Conservation (phyloP, 2,888 invertebrate species). For the Silvanus unidentatus region DNA sequence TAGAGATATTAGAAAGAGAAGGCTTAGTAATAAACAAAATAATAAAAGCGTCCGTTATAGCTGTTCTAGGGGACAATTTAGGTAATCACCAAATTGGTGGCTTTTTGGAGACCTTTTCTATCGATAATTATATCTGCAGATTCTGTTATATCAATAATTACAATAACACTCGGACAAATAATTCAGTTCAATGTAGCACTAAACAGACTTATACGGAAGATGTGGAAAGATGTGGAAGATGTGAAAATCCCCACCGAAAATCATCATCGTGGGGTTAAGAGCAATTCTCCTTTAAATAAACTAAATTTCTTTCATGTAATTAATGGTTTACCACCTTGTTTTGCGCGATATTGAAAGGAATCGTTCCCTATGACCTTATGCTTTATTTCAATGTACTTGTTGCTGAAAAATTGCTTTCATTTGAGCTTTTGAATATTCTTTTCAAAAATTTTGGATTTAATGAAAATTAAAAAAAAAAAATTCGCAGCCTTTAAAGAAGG, state of each 20-base stretch:
- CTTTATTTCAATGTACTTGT: constrained; percentile 16
- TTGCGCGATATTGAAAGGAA: constrained; percentile 16
- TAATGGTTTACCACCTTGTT: constrained; percentile 16
- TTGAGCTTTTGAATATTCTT: background rate
- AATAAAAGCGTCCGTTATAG: constrained; percentile 21
- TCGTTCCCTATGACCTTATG: too few relatives aligned
- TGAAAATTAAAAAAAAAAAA: background rate
- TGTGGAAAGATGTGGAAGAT: background rate
- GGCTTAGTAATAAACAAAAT: constrained; percentile 18
- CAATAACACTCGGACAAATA: background rate
- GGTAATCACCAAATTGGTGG: constrained; percentile 31
- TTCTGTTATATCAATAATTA: constrained; percentile 18
- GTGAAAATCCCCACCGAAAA: background rate
- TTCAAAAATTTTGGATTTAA: background rate
- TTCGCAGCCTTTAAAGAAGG: background rate
- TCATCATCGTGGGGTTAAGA: constrained; percentile 12
- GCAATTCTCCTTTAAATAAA: constrained; percentile 17
- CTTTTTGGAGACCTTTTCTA: constrained; percentile 27
- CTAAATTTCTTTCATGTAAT: constrained; percentile 17
- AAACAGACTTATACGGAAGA: constrained; percentile 2
- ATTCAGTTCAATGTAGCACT: too few relatives aligned
- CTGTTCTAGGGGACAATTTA: constrained; percentile 26
- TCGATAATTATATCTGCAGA: constrained; percentile 24
- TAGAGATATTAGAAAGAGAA: constrained; percentile 22
- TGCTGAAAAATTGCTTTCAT: background rate